A percentile compares a stretch with the other conserved stretches of the same genome.
These are phyloP conservation scores for Pluvianellus socialis DNA, from an alignment of 2,113 vertebrate genomes.

Conservation along the genomic window DNA sequence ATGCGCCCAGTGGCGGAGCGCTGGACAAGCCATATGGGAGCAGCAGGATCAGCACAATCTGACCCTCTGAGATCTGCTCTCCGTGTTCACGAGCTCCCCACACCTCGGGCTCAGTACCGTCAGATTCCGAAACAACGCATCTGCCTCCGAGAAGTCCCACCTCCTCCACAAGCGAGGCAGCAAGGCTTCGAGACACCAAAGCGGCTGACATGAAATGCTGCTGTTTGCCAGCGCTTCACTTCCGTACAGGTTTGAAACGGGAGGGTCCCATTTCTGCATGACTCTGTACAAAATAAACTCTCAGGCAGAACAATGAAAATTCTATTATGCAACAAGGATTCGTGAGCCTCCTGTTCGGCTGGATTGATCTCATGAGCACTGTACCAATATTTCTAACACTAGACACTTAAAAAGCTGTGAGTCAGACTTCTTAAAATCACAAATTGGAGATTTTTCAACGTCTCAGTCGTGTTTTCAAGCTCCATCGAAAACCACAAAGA, in stretches of 20 bases:
- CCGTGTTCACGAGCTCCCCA: background rate
- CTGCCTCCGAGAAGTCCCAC: background rate
- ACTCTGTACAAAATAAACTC: background rate
- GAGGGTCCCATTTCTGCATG: background rate
- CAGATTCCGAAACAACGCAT: accelerated
- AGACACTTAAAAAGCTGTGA: background rate
- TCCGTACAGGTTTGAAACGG: background rate
- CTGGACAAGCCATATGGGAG: background rate
- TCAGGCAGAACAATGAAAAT: background rate
- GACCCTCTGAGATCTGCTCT: background rate
- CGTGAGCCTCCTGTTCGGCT: background rate
- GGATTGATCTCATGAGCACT: background rate
- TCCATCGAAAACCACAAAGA: background rate
- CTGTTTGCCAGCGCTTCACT: background rate
- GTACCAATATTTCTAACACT: background rate
- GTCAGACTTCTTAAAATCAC: background rate
- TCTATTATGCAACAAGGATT: background rate
- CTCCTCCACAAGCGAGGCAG: background rate
- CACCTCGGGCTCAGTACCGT: accelerated
- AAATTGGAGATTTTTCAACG: background rate
- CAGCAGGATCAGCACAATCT: background rate
- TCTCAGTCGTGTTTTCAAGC: background rate
- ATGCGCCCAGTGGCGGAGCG: background rate
- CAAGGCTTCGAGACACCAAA: background rate
- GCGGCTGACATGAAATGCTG: background rate